Evolutionary conservation across 2,888 invertebrate species (phyloP), one percentile per base, ranked within the genome.

Genomic region (Myopa testacea): DNA sequence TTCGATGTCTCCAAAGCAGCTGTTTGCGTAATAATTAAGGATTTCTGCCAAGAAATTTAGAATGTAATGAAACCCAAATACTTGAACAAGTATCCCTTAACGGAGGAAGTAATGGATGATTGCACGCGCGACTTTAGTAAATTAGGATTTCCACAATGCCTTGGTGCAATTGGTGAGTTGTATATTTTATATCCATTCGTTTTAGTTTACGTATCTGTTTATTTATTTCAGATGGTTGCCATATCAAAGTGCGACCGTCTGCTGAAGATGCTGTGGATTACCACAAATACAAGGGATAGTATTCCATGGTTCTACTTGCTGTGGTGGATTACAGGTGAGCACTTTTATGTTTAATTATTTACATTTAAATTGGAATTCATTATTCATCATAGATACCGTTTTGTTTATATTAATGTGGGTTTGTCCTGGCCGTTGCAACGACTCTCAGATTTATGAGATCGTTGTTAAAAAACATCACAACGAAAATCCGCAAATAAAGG

Each of bases 361-460:
- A 34, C 5, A 55, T 70, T 45, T 58, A 58, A 58, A 58, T 58
- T 58, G 14, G n/a, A 34, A 34, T 34, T 37, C 10, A 58, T 10
- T 58, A 58, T 34, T 37, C 16, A 58, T 10, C 34, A 58, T 58
- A 62, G 60, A 73, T 63, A 62, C 12, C 70, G 71, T 19, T 79
- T 79, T 52, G 63, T 68, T 14, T 79, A 75, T 71, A 68, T 79
- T 58, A 79, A 75, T 65, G 52, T 77, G 45, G 75, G 75, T 0
- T 0, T 62, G 34, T 50, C 75, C 71, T 14, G 75, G 77, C 5
- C 55, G 68, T 58, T 73, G 58, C 5, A 79, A 73, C n/a, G 76
- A 77, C 55, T 79, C 75, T 4, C 37, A 14, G n/a, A 72, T 79
- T 14, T 75, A 19, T 26, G 74, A 78, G 45, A 62, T 70, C 45